Evolutionary conservation across 2,113 vertebrate species (phyloP), one percentile per base, ranked within the genome.

Genomic region (Natator depressus): DNA sequence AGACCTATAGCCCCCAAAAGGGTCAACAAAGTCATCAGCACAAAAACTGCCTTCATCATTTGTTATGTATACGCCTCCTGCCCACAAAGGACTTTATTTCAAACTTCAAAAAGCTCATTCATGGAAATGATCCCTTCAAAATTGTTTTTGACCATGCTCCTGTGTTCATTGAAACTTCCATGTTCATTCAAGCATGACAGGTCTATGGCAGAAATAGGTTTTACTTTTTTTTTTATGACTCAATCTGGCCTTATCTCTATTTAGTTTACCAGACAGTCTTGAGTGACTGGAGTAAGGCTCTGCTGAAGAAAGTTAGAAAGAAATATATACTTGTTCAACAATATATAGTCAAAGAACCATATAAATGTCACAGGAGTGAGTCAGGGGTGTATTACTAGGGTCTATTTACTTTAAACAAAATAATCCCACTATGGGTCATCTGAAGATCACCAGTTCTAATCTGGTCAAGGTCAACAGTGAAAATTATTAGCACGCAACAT

Each of bases 131-230:
- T 94, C 76, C 96, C 55, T 89, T 96, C 86, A 94, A 93, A 95
- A 95, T 94, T 93, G 24, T 85, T 96, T 97, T 91, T 17, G 2
- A 82, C 81, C 35, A 51, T 57, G 38, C 5, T 3, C 82, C 42
- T 51, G 10, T 22, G 59, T 89, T 97, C 57, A 82, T 96, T 82
- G 90, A 85, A 65, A 29, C 86, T 95, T 85, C 80, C 72, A 82
- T 46, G 19, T 94, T 95, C 96, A 92, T 95, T 96, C 57, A 97
- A 97, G 95, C 75, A 97, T 81, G 89, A 84, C 14, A 84, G 29
- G 88, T 24, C 46, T 93, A 87, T 65, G 62, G 87, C 59, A 94
- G 53, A 95, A 96, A 96, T 81, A 13, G 50, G 69, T 62, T 78
- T 91, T 87, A 69, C 19, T 95, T 94, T 93, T 91, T 42, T 42